Conservation (phyloP, 1,140 invertebrate species). For the Micrasema longulum region DNA sequence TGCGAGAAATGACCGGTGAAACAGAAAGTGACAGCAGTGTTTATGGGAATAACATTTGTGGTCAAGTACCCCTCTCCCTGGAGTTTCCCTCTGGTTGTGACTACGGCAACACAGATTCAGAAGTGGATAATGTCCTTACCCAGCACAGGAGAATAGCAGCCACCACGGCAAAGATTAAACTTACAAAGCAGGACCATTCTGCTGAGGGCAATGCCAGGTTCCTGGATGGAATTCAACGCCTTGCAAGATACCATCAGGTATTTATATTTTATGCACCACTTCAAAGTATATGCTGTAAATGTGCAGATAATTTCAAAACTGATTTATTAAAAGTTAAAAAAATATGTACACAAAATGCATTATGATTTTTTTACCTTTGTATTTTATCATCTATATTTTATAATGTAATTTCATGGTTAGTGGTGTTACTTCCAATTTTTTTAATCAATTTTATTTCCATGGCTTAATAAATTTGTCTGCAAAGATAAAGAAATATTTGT, state of each 20-base stretch:
- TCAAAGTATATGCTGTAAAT: no score
- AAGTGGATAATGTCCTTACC: conserved; percentile 38
- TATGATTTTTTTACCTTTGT: no score
- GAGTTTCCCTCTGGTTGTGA: conserved; percentile 33
- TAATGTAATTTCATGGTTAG: no score
- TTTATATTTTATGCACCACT: no score
- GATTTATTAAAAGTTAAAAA: no score
- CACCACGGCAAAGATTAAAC: conserved; percentile 48
- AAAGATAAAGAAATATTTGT: no score
- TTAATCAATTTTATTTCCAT: no score
- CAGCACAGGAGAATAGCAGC: conserved; percentile 45
- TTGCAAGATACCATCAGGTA: conserved; percentile 53
- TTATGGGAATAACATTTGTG: conserved; percentile 32
- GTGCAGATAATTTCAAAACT: no score
- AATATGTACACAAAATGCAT: no score
- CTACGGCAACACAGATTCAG: conserved; percentile 28
- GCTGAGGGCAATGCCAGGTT: conserved; percentile 44
- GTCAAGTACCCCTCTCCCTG: conserved; percentile 33
- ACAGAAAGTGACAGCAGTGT: conserved; percentile 45
- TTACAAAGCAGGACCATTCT: conserved; percentile 37
- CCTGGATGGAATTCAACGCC: conserved; percentile 45
- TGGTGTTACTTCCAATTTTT: no score
- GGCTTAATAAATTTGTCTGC: no score
- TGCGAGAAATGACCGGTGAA: conserved; percentile 49
- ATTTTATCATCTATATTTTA: no score